phyloP scores from a whole-genome alignment of 2,113 vertebrate species.

The Australoheros scitulus region DNA sequence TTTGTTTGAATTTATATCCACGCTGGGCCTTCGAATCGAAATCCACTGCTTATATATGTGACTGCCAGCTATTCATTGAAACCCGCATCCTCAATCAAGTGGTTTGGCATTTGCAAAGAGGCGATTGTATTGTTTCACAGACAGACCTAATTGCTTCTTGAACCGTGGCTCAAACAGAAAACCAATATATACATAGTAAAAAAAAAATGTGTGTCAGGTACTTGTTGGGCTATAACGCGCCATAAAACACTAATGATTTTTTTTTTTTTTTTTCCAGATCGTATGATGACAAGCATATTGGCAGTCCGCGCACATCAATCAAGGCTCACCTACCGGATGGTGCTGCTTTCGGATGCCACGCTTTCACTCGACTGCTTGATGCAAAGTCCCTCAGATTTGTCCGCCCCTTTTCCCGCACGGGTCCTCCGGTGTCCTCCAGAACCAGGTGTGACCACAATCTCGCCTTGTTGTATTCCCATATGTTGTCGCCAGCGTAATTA shows the following conservation, averaged over 20 bases:
- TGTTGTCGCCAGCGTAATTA: constrained; percentile 68
- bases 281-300: constrained; percentile 56
- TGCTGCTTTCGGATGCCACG: constrained; percentile 35
- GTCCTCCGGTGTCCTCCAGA: constrained; percentile 53
- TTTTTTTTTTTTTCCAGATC: not conserved
- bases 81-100: constrained; percentile 57
- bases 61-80: constrained; percentile 34
- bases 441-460: constrained; percentile 65
- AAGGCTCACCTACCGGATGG: constrained; percentile 70
- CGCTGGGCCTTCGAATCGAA: constrained; percentile 53
- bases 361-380: constrained; percentile 37
- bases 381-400: constrained; percentile 44
- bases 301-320: constrained; percentile 67
- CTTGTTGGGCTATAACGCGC: constrained; percentile 32
- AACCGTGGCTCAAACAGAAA: constrained; percentile 1
- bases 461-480: constrained; percentile 76
- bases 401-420: constrained; percentile 37
- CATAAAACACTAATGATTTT: constrained; percentile 2
- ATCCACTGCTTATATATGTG: constrained; percentile 3
- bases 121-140: constrained; percentile 41
- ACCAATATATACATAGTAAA: not conserved
- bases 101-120: constrained; percentile 44
- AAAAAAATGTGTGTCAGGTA: constrained; percentile 6
- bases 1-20: constrained; percentile 56
- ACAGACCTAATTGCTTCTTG: constrained; percentile 23